Percentiles rank a stretch among this genome's conserved stretches.
Conservation (phyloP, 1,140 invertebrate species). For the Lepidurus apus region DNA sequence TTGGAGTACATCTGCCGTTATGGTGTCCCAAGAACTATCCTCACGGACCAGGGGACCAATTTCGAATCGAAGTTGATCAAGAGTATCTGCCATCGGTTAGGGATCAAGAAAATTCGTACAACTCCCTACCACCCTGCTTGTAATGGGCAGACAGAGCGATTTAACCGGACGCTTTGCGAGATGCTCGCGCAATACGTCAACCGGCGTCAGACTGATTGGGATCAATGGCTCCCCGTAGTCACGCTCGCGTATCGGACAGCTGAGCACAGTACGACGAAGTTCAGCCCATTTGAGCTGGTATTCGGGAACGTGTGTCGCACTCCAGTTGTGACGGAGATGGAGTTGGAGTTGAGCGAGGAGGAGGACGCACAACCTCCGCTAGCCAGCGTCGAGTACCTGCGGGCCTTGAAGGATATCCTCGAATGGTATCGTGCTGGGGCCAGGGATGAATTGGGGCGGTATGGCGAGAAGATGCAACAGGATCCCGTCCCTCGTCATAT, state of each 20-base stretch:
- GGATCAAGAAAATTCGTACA: slow-evolving; percentile 35
- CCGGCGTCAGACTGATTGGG: background rate
- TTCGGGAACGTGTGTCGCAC: background rate
- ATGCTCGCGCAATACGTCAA: slow-evolving; percentile 35
- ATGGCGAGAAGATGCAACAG: background rate
- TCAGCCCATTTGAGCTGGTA: slow-evolving; percentile 4
- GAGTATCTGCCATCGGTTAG: slow-evolving; percentile 36
- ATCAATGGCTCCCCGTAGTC: background rate
- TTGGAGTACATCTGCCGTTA: slow-evolving; percentile 23
- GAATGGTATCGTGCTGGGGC: background rate
- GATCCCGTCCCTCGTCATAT: background rate
- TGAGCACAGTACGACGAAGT: slow-evolving; percentile 10
- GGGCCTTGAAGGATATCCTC: background rate
- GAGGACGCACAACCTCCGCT: background rate
- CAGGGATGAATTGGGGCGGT: background rate
- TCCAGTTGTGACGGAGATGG: background rate
- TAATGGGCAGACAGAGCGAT: slow-evolving; percentile 38
- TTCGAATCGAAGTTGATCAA: slow-evolving; percentile 33
- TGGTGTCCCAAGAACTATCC: slow-evolving; percentile 38
- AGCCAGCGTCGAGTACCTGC: background rate
- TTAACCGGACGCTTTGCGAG: slow-evolving; percentile 39
- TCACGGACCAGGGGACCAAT: slow-evolving; percentile 37
- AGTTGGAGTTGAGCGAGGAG: background rate
- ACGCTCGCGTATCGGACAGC: background rate
- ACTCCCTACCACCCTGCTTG: slow-evolving; percentile 36